Evolutionary conservation across 2,113 vertebrate species (phyloP).

Genomic region (Orientallactaga bullata): DNA sequence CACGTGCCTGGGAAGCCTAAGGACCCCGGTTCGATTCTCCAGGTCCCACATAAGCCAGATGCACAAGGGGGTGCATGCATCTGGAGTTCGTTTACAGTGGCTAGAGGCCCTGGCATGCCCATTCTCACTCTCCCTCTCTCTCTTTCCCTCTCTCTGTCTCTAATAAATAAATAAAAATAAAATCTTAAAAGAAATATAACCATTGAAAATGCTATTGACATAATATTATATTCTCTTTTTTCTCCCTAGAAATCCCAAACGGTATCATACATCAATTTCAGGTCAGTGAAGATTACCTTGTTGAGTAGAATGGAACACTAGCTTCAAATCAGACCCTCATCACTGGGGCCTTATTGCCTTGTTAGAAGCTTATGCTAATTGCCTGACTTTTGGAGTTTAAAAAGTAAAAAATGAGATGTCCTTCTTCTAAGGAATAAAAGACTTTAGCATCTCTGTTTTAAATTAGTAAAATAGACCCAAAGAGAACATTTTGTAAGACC

Average conservation of each 20-base stretch:
- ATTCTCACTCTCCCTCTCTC: too few species aligned
- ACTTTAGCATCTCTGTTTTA: background rate
- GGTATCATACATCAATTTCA: background rate
- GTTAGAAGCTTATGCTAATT: background rate
- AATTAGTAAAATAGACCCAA: background rate
- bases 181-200: background rate
- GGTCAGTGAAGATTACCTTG: background rate
- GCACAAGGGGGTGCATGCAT: too few species aligned
- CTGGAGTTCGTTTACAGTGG: too few species aligned
- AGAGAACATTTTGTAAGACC: background rate
- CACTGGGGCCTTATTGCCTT: background rate
- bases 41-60: too few species aligned
- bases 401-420: background rate
- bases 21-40: too few species aligned
- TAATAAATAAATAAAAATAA: too few species aligned
- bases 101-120: too few species aligned
- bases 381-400: conserved; percentile 1
- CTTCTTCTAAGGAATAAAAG: background rate
- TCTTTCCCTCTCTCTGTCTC: too few species aligned
- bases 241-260: background rate
- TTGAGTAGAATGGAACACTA: too few species aligned
- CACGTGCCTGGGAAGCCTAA: too few species aligned
- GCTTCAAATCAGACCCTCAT: background rate
- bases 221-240: background rate
- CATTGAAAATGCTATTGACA: background rate